These are phyloP conservation scores for Cyclophora albipunctata DNA, from an alignment of 2,888 invertebrate species.

Conservation along the genomic window DNA sequence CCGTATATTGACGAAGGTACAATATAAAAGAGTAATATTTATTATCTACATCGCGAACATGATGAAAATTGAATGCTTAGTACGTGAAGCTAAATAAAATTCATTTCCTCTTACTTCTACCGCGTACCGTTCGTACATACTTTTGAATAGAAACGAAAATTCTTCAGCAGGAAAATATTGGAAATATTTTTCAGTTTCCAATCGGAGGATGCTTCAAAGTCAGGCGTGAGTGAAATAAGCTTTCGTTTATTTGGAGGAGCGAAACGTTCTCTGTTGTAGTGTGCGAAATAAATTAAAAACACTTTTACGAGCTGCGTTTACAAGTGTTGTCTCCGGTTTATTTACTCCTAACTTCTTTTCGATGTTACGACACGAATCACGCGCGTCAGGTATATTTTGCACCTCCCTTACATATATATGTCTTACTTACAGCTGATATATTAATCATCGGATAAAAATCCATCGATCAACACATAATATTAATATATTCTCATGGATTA, in stretches of 20 bases:
- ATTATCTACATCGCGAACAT: conserved; percentile 11
- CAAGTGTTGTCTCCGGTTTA: no score
- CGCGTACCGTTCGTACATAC: conserved; percentile 28
- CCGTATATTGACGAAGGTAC: no score
- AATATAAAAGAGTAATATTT: conserved; percentile 5
- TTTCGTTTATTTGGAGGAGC: conserved; percentile 48
- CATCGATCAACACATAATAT: no score
- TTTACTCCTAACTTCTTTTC: no score
- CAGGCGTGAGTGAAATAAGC: conserved; percentile 51
- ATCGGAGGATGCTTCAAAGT: conserved; percentile 53
- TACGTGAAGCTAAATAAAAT: conserved; percentile 28
- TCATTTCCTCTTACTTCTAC: conserved; percentile 32
- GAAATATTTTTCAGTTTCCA: conserved; percentile 57
- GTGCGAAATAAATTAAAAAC: conserved; percentile 39
- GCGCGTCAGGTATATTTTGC: no score
- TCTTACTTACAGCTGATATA: no score
- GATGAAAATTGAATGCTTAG: conserved; percentile 24
- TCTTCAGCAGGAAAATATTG: conserved; percentile 45
- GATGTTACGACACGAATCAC: no score
- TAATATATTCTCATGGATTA: no score
- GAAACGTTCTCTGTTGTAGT: conserved; percentile 26
- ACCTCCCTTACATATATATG: no score
- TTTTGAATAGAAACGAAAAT: conserved; percentile 48
- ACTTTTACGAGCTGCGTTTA: conserved; percentile 11
- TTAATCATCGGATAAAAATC: no score